Percentiles rank a stretch among this genome's conserved stretches.
Conservation (phyloP, 2,113 vertebrate genomes). For the Eretmochelys imbricata region DNA sequence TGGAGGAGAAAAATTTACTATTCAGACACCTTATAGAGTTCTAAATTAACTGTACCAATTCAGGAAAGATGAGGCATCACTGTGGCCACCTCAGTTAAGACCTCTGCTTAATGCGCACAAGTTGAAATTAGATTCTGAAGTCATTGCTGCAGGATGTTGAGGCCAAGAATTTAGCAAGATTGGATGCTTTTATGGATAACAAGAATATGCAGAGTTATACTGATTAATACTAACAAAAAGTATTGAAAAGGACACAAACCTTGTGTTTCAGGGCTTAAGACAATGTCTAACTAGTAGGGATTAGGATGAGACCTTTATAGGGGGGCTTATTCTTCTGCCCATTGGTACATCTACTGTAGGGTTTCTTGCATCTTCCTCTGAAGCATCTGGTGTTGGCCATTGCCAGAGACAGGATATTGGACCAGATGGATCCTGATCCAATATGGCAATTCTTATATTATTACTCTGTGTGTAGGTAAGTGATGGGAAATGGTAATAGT, state of each 20-base stretch:
- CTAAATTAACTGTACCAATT: too few species aligned
- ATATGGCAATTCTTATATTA: accelerated
- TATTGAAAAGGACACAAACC: not conserved
- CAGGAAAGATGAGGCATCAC: too few species aligned
- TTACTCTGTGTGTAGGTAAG: accelerated
- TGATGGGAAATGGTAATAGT: not conserved
- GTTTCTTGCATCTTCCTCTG: accelerated
- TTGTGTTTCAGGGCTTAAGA: accelerated
- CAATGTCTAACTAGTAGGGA: accelerated
- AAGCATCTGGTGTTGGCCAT: accelerated
- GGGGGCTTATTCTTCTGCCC: accelerated
- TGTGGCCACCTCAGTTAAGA: too few species aligned
- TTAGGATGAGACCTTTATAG: not conserved
- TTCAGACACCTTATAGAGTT: too few species aligned
- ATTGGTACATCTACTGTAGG: accelerated
- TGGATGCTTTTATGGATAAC: too few species aligned
- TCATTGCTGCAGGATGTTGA: too few species aligned
- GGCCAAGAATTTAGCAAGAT: too few species aligned
- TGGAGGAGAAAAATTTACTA: too few species aligned
- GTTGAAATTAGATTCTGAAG: too few species aligned
- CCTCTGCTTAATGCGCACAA: too few species aligned
- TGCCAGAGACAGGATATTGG: accelerated
- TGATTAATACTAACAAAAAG: not conserved
- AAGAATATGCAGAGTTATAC: not conserved
- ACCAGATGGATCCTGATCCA: accelerated